Percentiles rank a stretch among this genome's conserved stretches.
phyloP scores from a whole-genome alignment of 2,797 vertebrate genomes.

The Sebastes aleutianus region DNA sequence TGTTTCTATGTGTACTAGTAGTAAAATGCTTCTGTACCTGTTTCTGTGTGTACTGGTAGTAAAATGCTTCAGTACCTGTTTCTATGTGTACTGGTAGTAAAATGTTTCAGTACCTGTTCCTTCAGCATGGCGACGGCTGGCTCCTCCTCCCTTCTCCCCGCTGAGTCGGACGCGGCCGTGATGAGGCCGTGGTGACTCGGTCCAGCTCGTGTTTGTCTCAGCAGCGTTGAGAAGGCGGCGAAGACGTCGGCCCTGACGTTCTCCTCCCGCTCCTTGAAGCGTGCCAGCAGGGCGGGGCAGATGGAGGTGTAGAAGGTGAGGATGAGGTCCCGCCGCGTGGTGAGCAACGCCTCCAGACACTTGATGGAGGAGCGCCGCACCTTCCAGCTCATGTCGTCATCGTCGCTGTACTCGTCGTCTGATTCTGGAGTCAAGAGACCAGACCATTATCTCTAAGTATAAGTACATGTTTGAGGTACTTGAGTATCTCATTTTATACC shows the following conservation, averaged over 20 bases:
- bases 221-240: conserved; percentile 85
- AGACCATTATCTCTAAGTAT: neutral
- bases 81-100: too few species aligned
- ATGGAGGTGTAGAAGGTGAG: conserved; percentile 88
- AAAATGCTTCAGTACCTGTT: too few species aligned
- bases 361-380: conserved; percentile 92
- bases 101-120: too few species aligned
- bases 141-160: conserved; percentile 70
- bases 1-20: too few species aligned
- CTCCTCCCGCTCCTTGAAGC: conserved; percentile 95
- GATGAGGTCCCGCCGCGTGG: conserved; percentile 87
- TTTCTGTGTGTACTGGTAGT: too few species aligned
- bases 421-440: conserved; percentile 78
- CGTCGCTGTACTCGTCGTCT: conserved; percentile 93
- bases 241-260: conserved; percentile 94
- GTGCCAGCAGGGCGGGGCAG: conserved; percentile 86
- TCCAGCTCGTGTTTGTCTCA: conserved; percentile 86
- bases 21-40: too few species aligned
- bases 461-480: too few species aligned
- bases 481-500: too few species aligned
- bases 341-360: conserved; percentile 89
- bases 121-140: conserved; percentile 83
- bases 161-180: conserved; percentile 42
- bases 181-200: conserved; percentile 56
- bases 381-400: conserved; percentile 97